Conservation (phyloP, 2,888 invertebrate genomes). For the Erebia epiphron region DNA sequence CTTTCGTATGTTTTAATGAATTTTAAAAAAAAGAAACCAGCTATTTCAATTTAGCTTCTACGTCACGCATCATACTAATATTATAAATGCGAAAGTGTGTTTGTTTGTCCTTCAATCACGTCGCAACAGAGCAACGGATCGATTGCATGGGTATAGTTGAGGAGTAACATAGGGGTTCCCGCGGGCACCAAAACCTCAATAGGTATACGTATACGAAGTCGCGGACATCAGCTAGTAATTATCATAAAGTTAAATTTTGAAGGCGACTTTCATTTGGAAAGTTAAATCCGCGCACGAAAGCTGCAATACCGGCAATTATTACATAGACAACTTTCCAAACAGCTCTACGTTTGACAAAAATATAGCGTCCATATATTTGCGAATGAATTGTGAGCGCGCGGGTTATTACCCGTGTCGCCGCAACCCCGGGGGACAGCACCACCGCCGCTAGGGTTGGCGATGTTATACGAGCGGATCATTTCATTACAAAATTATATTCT, state of each 20-base stretch:
- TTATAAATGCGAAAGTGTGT: too few species aligned
- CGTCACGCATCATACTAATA: too few species aligned
- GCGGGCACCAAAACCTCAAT: too few species aligned
- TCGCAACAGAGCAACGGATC: too few species aligned
- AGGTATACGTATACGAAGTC: too few species aligned
- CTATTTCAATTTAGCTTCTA: not conserved
- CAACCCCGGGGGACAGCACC: not conserved
- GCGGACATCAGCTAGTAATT: too few species aligned
- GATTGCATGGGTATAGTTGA: too few species aligned
- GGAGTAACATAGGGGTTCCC: too few species aligned
- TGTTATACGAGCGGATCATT: not conserved
- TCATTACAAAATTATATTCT: not conserved
- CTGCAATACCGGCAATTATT: not conserved
- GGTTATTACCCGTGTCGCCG: conserved; percentile 21
- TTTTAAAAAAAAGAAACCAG: not conserved
- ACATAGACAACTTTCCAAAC: conserved; percentile 1
- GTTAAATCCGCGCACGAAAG: not conserved
- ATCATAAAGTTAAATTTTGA: too few species aligned
- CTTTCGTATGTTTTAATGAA: not conserved
- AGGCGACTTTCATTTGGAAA: too few species aligned
- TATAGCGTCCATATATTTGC: conserved; percentile 24
- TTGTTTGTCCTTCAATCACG: too few species aligned
- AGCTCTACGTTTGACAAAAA: conserved; percentile 5
- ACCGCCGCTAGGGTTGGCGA: conserved; percentile 9
- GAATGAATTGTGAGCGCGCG: conserved; percentile 23